Base-by-base conservation (phyloP, 1,140 invertebrate species). In the Trachelipus rathkii region DNA sequence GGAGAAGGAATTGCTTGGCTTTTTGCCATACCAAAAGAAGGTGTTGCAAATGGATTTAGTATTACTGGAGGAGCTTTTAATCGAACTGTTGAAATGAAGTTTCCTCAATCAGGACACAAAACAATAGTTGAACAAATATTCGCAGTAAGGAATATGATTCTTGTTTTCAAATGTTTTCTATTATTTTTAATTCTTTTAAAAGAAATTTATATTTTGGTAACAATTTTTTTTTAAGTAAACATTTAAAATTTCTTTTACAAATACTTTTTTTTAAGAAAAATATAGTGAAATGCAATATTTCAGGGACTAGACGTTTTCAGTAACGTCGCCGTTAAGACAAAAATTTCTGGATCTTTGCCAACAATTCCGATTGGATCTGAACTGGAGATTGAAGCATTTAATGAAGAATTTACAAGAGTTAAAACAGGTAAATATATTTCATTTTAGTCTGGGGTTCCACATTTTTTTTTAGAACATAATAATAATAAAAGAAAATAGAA, bases 221-320 rank as follows among this genome's bases (percentile, higher is more conserved):
- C 21, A n/a, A 10, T 67, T 67, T 67, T 67, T 67, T 21, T 67
- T 15, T 2, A 2, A n/a, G 9, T 66, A 6, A 66, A 6, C 9
- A 2, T 6, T 66, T 66, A 66, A 4, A 15, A 66, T n/a, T n/a
- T n/a, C n/a, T n/a, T n/a, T n/a, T n/a, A n/a, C n/a, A n/a, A n/a
- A n/a, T n/a, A n/a, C n/a, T n/a, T n/a, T n/a, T n/a, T n/a, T n/a
- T n/a, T n/a, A n/a, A n/a, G n/a, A n/a, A n/a, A n/a, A n/a, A n/a
- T n/a, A n/a, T n/a, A n/a, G n/a, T n/a, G n/a, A n/a, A n/a, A n/a
- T 33, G 6, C 6, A 33, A 33, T 33, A 6, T 33, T 33, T 7
- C 85, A 90, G 73, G 95, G 95, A 0, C 87, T 95, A n/a, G 94
- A 97, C 84, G 92, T 95, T 11, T 95, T 93, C 83, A 93, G 95